Base-by-base conservation (phyloP, 2,797 vertebrate species). In the Pagetopsis macropterus region DNA sequence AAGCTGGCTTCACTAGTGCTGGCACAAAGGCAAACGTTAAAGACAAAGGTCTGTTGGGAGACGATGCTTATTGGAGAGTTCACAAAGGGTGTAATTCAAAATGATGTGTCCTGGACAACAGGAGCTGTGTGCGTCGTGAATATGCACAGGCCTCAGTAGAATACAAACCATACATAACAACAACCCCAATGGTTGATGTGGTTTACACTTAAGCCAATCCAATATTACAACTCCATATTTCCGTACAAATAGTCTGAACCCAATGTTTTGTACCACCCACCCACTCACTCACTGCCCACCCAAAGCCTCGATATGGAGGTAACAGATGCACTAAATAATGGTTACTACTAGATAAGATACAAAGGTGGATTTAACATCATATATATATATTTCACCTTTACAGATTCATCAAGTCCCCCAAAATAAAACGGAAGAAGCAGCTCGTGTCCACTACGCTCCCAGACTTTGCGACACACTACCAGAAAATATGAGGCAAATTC, bases 251-350 rank as follows among this genome's bases (percentile, higher is more conserved):
- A 44, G 69, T 68, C 14, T 78, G 45, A 79, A 70, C 67, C 50
- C 66, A 44, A 65, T 80, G 65, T 70, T 84, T 46, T 50, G 9
- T 33, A 19, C 54, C 70, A 71, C n/a, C n/a, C n/a, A n/a, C 76
- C 76, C 80, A 81, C 44, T 49, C 41, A 63, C 44, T 56, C 41
- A 63, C 48, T 31, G 6, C 33, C 75, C 70, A 59, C 77, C 54
- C 44, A 78, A 72, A 65, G 66, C 61, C 70, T 70, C 67, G 11
- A 74, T 79, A 82, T 16, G 16, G 37, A 54, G 15, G 65, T 81
- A 65, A 78, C 58, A 74, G 46, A 82, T 43, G 44, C 33, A 76
- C 40, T 51, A 74, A 70, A 74, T 58, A 80, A 27, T 79, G 81
- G 75, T 81, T 62, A 66, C 27, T 44, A 59, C 27, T 44, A 59